Conservation (phyloP, 2,113 vertebrate genomes). For the Festucalex cinctus region DNA sequence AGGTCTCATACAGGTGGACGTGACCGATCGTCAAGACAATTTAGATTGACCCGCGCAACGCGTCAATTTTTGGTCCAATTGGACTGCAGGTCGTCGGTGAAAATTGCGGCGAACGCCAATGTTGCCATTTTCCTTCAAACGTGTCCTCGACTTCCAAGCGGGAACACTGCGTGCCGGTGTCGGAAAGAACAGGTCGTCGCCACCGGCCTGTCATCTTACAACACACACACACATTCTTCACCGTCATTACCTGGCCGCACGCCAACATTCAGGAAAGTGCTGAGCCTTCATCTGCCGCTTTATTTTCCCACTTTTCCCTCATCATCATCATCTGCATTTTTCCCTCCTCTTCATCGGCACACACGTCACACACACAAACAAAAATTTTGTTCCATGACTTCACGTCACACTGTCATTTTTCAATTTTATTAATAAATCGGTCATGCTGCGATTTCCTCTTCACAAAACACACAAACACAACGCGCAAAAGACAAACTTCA, state of each 20-base stretch:
- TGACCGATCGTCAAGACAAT: no score
- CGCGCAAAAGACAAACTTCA: not conserved
- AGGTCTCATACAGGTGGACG: no score
- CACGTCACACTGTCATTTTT: not conserved
- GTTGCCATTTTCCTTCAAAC: not conserved
- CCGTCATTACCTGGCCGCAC: not conserved
- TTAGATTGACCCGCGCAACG: no score
- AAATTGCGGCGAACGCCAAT: not conserved
- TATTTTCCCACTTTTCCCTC: not conserved
- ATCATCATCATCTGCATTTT: not conserved
- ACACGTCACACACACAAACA: not conserved
- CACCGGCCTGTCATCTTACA: not conserved
- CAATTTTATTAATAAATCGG: not conserved
- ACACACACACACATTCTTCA: not conserved
- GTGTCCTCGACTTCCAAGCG: not conserved
- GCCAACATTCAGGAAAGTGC: not conserved
- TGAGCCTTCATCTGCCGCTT: not conserved
- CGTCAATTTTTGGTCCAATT: no score
- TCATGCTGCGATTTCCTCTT: not conserved
- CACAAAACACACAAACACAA: not conserved
- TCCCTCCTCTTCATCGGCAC: no score
- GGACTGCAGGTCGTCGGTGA: not conserved
- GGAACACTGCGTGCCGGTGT: not conserved
- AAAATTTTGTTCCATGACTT: not conserved
- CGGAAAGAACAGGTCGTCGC: not conserved